These are phyloP conservation scores for Amphiprion percula DNA, from an alignment of 2,113 vertebrate genomes.

Conservation along the genomic window DNA sequence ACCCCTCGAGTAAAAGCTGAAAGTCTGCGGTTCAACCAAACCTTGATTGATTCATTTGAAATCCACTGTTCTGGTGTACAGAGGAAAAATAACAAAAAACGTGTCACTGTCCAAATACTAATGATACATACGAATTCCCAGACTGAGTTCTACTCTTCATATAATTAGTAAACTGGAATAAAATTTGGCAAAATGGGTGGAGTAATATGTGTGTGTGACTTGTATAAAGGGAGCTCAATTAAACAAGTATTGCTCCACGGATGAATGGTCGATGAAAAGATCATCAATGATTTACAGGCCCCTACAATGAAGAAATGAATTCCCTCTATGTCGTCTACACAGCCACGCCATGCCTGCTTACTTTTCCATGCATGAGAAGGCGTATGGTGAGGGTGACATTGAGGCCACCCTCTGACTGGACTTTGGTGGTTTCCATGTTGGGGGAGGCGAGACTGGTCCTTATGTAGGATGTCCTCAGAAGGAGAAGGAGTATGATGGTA, in stretches of 20 bases:
- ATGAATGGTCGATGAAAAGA: background rate
- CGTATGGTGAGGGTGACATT: constrained; percentile 98
- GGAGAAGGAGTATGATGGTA: constrained; percentile 65
- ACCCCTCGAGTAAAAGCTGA: no score
- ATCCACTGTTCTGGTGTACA: no score
- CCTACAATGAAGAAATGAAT: background rate
- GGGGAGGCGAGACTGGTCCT: constrained; percentile 30
- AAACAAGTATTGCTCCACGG: background rate
- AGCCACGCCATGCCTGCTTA: constrained; percentile 69
- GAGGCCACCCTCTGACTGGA: constrained; percentile 94
- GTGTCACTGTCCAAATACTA: no score
- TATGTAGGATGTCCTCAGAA: constrained; percentile 57
- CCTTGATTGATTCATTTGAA: no score
- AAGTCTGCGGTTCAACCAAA: no score
- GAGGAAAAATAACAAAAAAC: no score
- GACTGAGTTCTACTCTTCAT: no score
- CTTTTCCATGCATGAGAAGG: constrained; percentile 99
- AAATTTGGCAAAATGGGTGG: no score
- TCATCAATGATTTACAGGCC: background rate
- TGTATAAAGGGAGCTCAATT: background rate
- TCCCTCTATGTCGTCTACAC: background rate
- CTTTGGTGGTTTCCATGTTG: constrained; percentile 96
- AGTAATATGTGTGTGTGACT: background rate
- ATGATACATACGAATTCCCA: no score
- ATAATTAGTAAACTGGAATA: no score